These are phyloP conservation scores for Eucriotettix oculatus DNA, from an alignment of 2,888 invertebrate genomes.

Conservation along the genomic window DNA sequence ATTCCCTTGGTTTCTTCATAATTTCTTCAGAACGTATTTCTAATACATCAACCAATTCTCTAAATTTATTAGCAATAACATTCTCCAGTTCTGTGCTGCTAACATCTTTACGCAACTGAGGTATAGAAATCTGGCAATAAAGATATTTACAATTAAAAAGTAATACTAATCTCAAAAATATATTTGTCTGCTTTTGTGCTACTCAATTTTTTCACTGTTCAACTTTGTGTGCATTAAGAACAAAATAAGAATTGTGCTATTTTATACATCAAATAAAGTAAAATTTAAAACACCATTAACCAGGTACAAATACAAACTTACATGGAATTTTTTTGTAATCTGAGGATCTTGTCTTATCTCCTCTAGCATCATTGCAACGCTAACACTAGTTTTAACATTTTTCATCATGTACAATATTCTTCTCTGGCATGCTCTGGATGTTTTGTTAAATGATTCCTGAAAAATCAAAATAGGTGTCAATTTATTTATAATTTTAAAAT, in stretches of 20 bases:
- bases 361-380: conserved; percentile 40
- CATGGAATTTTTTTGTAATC: conserved; percentile 27
- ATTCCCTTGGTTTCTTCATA: not conserved
- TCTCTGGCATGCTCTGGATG: conserved; percentile 47
- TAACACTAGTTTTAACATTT: conserved; percentile 37
- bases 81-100: conserved; percentile 9
- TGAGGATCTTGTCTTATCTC: conserved; percentile 40
- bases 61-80: conserved; percentile 8
- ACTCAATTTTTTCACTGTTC: too few species aligned
- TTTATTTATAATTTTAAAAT: too few species aligned
- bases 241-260: not conserved
- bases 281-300: too few species aligned
- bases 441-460: conserved; percentile 39
- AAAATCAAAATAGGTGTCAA: not conserved
- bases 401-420: conserved; percentile 43
- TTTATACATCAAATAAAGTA: too few species aligned
- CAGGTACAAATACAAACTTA: not conserved
- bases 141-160: too few species aligned
- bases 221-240: not conserved
- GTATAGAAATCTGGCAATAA: not conserved
- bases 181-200: too few species aligned
- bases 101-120: not conserved
- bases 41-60: conserved; percentile 12
- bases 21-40: not conserved
- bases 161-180: too few species aligned